These are phyloP conservation scores for Drosophila virilis DNA, from an alignment of 1,140 invertebrate species.

Conservation along the genomic window DNA sequence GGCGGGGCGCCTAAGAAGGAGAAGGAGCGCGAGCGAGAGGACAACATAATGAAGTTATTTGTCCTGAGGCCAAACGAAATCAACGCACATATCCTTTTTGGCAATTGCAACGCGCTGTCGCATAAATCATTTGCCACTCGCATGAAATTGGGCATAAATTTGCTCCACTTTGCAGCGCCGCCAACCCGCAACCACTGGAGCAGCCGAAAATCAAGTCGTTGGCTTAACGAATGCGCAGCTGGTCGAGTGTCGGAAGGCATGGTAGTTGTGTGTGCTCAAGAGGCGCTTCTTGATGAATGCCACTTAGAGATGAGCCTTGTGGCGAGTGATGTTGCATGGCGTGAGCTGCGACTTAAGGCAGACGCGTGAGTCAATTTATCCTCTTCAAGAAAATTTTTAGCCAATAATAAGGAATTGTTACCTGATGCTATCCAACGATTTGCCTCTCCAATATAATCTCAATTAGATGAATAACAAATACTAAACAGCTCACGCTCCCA, in stretches of 20 bases:
- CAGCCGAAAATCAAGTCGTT: slow-evolving; percentile 63
- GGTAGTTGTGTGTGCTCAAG: slow-evolving; percentile 35
- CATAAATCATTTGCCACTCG: slow-evolving; percentile 82
- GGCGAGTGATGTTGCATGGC: not conserved
- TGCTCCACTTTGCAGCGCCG: slow-evolving; percentile 72
- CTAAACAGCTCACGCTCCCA: slow-evolving; percentile 16
- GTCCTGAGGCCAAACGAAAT: slow-evolving; percentile 77
- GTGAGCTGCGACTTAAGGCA: not conserved
- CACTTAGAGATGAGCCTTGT: slow-evolving; percentile 33
- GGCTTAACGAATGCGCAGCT: slow-evolving; percentile 75
- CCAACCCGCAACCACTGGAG: slow-evolving; percentile 2
- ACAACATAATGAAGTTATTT: slow-evolving; percentile 79
- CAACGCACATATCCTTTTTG: slow-evolving; percentile 82
- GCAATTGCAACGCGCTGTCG: slow-evolving; percentile 80
- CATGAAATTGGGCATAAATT: slow-evolving; percentile 83
- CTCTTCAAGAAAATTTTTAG: not conserved
- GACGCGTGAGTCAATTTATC: not conserved
- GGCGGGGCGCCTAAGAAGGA: not conserved
- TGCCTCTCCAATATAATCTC: slow-evolving; percentile 4
- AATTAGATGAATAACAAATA: slow-evolving; percentile 10
- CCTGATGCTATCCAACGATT: no score
- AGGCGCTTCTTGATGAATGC: slow-evolving; percentile 33
- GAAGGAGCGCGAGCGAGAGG: slow-evolving; percentile 3
- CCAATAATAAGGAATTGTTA: no score
- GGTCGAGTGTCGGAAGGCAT: slow-evolving; percentile 7